Base-by-base conservation (phyloP, 2,888 invertebrate genomes). In the Panzeria rudis region DNA sequence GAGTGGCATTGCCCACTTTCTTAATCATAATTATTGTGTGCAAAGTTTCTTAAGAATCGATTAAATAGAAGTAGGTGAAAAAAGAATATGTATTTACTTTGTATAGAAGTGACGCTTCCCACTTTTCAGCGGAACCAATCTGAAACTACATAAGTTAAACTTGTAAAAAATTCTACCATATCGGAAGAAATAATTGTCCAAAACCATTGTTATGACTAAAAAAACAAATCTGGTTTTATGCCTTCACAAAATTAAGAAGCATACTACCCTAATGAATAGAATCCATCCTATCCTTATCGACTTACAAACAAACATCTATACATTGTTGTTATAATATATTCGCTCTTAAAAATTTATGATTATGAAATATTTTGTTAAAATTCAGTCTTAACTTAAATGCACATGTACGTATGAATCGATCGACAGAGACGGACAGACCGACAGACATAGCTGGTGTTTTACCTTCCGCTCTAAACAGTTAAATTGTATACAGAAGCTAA, bases 281-380 rank as follows among this genome's bases (percentile, higher is more conserved):
- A 47, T 41, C 41, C 50, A 47, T 56, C 23, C 41, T 50, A 64
- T 75, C 75, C 64, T 84, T 62, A 13, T 29, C 4, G 29, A 20
- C 25, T 20, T 29, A 66, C 59, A 59, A 35, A 25, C 59, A 68
- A 56, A 25, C 64, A 62, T 76, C 7, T 32, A 56, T 50, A 76
- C 64, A 59, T 76, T 82, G 35, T 62, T 68, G 44, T 73, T 62
- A 29, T 71, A 69, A 20, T 56, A 64, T n/a, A 73, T 71, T 61
- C 11, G n/a, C 62, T 64, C 59, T 75, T 73, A 75, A 75, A 82
- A 82, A 82, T 82, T 82, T 82, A 85, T 85, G 82, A 82, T 85
- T 85, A 79, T 85, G 78, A 85, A 85, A 85, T 75, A 76, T 82
- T 82, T 79, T 85, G 64, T 71, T 80, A 78, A 85, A 82, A 85